These are phyloP conservation scores for Cassiopea xamachana DNA, from an alignment of 30 jellyfish, hydroid and myxozoan genomes.

Conservation along the genomic window DNA sequence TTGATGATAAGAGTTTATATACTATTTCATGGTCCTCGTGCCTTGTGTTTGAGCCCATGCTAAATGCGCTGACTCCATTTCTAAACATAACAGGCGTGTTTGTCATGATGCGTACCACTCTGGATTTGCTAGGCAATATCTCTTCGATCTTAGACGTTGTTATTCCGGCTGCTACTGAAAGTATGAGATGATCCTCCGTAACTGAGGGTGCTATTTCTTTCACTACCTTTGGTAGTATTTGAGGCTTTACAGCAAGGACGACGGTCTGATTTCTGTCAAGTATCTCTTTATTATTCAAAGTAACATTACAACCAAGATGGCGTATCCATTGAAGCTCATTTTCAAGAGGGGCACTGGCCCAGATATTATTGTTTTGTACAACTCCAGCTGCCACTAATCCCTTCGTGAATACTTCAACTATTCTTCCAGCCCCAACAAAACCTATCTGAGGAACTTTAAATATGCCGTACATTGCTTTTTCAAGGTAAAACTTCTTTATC, in stretches of 20 bases:
- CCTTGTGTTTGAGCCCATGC: conserved; percentile 60
- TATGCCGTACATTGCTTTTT: conserved; percentile 46
- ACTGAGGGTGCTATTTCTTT: conserved; percentile 68
- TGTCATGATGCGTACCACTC: conserved; percentile 80
- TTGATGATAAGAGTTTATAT: conserved; percentile 68
- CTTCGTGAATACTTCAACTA: conserved; percentile 77
- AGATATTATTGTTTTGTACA: conserved; percentile 62
- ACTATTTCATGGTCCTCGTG: conserved; percentile 71
- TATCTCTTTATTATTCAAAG: conserved; percentile 57
- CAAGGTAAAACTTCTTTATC: not conserved
- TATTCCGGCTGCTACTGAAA: conserved; percentile 90
- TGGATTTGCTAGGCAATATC: conserved; percentile 53
- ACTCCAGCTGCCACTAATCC: conserved; percentile 87
- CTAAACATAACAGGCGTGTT: conserved; percentile 78
- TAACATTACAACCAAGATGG: conserved; percentile 81
- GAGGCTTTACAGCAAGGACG: conserved; percentile 82
- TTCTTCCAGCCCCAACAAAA: conserved; percentile 83
- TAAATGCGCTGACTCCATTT: conserved; percentile 81
- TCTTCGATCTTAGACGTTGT: conserved; percentile 54
- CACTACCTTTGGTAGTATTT: conserved; percentile 65
- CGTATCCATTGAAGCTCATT: conserved; percentile 79
- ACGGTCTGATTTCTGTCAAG: conserved; percentile 41
- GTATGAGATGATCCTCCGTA: conserved; percentile 62
- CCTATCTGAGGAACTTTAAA: conserved; percentile 65
- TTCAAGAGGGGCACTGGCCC: conserved; percentile 90